Evolutionary conservation across 2,888 invertebrate genomes (phyloP).

Genomic region (Drosophila neonasuta): DNA sequence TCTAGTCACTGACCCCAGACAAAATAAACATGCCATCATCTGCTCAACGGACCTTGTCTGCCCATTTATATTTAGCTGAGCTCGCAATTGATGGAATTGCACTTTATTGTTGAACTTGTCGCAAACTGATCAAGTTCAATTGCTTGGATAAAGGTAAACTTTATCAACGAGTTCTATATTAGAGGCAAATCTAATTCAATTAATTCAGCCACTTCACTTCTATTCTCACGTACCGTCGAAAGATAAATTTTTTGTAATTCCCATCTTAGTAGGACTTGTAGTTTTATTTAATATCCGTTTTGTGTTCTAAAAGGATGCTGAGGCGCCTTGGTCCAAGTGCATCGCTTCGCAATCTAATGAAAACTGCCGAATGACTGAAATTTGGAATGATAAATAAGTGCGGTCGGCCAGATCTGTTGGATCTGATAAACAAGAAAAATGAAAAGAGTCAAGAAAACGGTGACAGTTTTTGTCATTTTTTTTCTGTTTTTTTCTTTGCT

Average conservation of each 20-base stretch:
- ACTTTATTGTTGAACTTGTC: slow-evolving; percentile 22
- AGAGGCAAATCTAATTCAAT: not conserved
- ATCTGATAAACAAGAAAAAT: slow-evolving; percentile 74
- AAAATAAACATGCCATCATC: not conserved
- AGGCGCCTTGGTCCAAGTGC: slow-evolving; percentile 49
- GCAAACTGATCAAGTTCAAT: slow-evolving; percentile 22
- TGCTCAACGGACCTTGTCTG: slow-evolving; percentile 3
- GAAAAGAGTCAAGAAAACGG: slow-evolving; percentile 72
- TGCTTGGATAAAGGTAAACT: not conserved
- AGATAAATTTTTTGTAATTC: slow-evolving; percentile 62
- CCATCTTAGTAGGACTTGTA: slow-evolving; percentile 35
- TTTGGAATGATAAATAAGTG: slow-evolving; percentile 71
- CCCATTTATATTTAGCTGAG: not conserved
- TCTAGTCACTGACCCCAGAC: slow-evolving; percentile 25
- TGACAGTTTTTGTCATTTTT: slow-evolving; percentile 45
- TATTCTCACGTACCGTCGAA: slow-evolving; percentile 65
- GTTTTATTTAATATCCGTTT: not conserved
- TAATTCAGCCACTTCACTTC: not conserved
- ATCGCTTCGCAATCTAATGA: slow-evolving; percentile 66
- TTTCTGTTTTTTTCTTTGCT: slow-evolving; percentile 18
- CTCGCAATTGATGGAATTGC: slow-evolving; percentile 20
- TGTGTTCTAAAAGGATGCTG: slow-evolving; percentile 11
- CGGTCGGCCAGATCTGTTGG: slow-evolving; percentile 45
- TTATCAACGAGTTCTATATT: not conserved
- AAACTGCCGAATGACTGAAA: slow-evolving; percentile 65